Conservation (phyloP, 2,797 vertebrate species). For the Epinephelus awoara region DNA sequence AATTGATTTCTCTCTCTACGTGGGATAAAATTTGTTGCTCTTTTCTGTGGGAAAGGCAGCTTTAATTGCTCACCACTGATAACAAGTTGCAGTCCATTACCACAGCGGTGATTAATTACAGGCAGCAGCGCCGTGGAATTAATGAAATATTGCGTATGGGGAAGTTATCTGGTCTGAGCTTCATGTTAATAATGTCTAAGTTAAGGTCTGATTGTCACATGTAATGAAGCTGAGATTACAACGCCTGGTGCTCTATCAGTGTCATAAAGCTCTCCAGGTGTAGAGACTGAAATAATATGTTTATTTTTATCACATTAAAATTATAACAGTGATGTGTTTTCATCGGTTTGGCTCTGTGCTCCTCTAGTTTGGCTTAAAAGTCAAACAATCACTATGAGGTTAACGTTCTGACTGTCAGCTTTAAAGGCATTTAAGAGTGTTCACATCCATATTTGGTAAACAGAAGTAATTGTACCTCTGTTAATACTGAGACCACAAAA, state of each 20-base stretch:
- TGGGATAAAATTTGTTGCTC: constrained; percentile 41
- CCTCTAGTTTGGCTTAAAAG: neutral
- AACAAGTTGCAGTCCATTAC: constrained; percentile 65
- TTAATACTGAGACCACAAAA: neutral
- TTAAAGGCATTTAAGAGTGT: neutral
- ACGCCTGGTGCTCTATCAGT: neutral
- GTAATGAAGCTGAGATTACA: constrained; percentile 8
- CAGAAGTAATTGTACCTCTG: neutral
- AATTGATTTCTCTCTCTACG: constrained; percentile 56
- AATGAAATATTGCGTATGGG: constrained; percentile 63
- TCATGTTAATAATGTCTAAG: constrained; percentile 3
- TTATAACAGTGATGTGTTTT: neutral
- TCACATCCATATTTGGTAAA: neutral
- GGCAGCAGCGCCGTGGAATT: constrained; percentile 45
- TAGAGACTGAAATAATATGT: neutral
- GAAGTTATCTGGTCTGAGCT: constrained; percentile 26
- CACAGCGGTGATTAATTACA: constrained; percentile 73
- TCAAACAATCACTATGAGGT: neutral
- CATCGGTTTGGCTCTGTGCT: neutral
- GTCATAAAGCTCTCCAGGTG: neutral
- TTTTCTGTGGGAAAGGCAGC: constrained; percentile 51
- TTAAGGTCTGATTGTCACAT: constrained; percentile 9
- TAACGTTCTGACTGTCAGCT: neutral
- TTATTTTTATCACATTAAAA: neutral
- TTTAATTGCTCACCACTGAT: constrained; percentile 61